These are phyloP conservation scores for Ochropleura plecta DNA, from an alignment of 2,888 invertebrate species.

Conservation along the genomic window DNA sequence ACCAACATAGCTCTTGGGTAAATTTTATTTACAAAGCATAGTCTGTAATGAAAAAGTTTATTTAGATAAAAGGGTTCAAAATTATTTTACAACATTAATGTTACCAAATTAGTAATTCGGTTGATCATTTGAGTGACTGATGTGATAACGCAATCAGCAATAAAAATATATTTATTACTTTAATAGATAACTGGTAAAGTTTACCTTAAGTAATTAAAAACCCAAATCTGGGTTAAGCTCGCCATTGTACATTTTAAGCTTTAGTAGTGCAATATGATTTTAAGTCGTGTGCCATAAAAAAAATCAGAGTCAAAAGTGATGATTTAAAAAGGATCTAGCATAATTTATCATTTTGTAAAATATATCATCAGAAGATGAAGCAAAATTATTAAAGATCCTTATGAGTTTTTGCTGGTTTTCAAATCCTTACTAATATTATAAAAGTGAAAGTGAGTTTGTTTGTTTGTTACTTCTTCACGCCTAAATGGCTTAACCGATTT, in stretches of 20 bases:
- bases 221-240: no score
- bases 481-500: no score
- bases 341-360: neutral
- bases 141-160: constrained; percentile 53
- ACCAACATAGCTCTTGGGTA: neutral
- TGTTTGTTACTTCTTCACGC: no score
- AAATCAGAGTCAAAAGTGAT: neutral
- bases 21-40: neutral
- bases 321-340: neutral
- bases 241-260: no score
- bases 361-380: neutral
- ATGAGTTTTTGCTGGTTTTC: neutral
- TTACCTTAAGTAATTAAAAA: neutral
- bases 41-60: neutral
- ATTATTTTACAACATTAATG: constrained; percentile 5
- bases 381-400: neutral
- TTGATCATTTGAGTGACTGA: constrained; percentile 32
- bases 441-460: no score
- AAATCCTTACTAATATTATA: no score
- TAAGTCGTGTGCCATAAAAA: no score
- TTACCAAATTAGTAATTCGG: constrained; percentile 31
- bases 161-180: constrained; percentile 47
- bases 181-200: constrained; percentile 30
- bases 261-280: no score
- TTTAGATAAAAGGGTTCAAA: neutral